Conservation (phyloP, 2,888 invertebrate genomes). For the Onchidella celtica region DNA sequence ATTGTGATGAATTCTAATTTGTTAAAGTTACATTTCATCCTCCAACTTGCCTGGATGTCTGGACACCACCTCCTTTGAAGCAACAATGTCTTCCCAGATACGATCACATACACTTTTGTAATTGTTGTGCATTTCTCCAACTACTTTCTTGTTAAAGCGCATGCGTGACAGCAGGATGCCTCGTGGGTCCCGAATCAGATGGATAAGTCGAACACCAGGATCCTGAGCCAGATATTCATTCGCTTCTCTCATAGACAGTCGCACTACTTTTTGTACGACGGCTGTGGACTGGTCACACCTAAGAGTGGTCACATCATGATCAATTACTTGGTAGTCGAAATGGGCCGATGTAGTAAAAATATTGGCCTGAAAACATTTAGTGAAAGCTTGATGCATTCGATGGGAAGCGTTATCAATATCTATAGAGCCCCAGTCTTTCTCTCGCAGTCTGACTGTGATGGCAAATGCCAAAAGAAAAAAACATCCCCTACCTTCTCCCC, state of each 20-base stretch:
- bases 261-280: constrained; percentile 42
- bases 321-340: not conserved
- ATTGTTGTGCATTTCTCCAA: constrained; percentile 50
- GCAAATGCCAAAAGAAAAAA: too few relatives aligned
- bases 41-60: constrained; percentile 40
- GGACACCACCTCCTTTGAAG: not conserved
- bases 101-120: constrained; percentile 36
- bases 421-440: too few relatives aligned
- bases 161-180: constrained; percentile 44
- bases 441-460: too few relatives aligned
- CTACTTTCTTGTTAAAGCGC: constrained; percentile 37
- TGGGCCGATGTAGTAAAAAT: not conserved
- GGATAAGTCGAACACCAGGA: constrained; percentile 36
- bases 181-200: constrained; percentile 43
- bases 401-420: too few relatives aligned
- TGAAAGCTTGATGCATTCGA: too few relatives aligned
- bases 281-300: constrained; percentile 37
- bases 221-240: constrained; percentile 27
- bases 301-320: not conserved
- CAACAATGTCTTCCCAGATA: constrained; percentile 27
- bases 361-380: too few relatives aligned
- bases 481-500: too few relatives aligned
- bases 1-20: too few relatives aligned
- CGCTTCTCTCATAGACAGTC: constrained; percentile 41
- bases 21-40: too few relatives aligned